These are phyloP conservation scores for Erpetoichthys calabaricus DNA, from an alignment of 2,797 vertebrate species.

Conservation along the genomic window DNA sequence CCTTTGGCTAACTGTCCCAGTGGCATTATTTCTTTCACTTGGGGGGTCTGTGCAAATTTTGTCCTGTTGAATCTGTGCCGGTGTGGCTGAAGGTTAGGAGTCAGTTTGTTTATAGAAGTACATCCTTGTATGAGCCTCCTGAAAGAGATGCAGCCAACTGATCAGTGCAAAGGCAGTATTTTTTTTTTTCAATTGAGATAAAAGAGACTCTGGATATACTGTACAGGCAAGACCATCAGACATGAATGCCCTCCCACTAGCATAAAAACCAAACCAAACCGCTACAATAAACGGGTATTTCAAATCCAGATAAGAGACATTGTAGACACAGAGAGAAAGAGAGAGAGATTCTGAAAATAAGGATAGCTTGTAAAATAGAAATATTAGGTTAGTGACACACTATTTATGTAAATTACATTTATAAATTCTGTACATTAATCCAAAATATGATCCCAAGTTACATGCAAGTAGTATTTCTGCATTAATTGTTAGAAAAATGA, in stretches of 20 bases:
- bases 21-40: slow-evolving; percentile 54
- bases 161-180: slow-evolving; percentile 5
- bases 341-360: no score
- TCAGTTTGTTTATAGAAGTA: slow-evolving; percentile 52
- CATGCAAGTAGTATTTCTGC: no score
- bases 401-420: no score
- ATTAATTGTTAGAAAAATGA: no score
- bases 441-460: no score
- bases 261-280: slow-evolving; percentile 21
- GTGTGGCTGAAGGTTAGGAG: slow-evolving; percentile 52
- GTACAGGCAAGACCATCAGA: slow-evolving; percentile 21
- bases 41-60: slow-evolving; percentile 46
- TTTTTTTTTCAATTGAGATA: slow-evolving; percentile 18
- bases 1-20: slow-evolving; percentile 76
- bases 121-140: slow-evolving; percentile 64
- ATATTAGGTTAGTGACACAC: no score
- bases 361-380: no score
- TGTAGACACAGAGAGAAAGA: background rate
- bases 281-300: slow-evolving; percentile 21
- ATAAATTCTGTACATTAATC: no score
- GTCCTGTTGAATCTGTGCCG: slow-evolving; percentile 48
- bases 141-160: slow-evolving; percentile 22
- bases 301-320: slow-evolving; percentile 10
- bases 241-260: slow-evolving; percentile 34
- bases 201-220: slow-evolving; percentile 13